phyloP scores from a whole-genome alignment of 1,140 invertebrate species.

The Calephelis nemesis region DNA sequence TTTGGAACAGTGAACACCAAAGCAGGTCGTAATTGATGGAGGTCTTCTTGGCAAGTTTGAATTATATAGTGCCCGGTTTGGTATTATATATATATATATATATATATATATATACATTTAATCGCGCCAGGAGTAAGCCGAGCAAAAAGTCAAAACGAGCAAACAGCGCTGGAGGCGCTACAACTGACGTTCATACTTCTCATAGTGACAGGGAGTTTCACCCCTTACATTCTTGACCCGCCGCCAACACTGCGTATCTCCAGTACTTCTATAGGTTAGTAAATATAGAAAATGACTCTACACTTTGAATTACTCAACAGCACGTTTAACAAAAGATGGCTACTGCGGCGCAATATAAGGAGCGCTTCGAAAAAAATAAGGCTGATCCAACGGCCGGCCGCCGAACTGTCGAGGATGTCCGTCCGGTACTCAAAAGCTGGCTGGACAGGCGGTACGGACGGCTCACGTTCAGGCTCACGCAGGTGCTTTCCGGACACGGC shows the following conservation, averaged over 20 bases:
- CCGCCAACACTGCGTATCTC: conserved; percentile 8
- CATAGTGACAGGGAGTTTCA: conserved; percentile 10
- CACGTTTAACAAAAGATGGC: conserved; percentile 26
- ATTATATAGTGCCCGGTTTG: not conserved
- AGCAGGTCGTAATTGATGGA: conserved; percentile 4
- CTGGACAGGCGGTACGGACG: too few species aligned
- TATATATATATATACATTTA: not conserved
- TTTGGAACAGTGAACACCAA: not conserved
- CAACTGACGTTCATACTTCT: conserved; percentile 21
- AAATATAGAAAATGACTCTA: conserved; percentile 6
- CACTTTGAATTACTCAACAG: conserved; percentile 32
- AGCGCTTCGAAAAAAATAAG: conserved; percentile 4
- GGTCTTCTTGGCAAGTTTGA: conserved; percentile 21
- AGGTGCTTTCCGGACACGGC: too few species aligned
- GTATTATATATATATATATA: too few species aligned
- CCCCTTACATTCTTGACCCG: conserved; percentile 26
- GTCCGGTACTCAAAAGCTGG: too few species aligned
- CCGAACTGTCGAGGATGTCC: too few species aligned
- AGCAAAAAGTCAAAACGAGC: conserved; percentile 51
- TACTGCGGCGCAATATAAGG: not conserved
- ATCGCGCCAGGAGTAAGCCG: conserved; percentile 32
- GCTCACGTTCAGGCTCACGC: too few species aligned
- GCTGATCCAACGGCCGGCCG: too few species aligned
- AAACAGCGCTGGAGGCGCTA: conserved; percentile 24
- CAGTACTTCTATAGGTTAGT: not conserved